These are phyloP conservation scores for Egretta garzetta DNA, from an alignment of 2,113 vertebrate genomes.

Conservation along the genomic window DNA sequence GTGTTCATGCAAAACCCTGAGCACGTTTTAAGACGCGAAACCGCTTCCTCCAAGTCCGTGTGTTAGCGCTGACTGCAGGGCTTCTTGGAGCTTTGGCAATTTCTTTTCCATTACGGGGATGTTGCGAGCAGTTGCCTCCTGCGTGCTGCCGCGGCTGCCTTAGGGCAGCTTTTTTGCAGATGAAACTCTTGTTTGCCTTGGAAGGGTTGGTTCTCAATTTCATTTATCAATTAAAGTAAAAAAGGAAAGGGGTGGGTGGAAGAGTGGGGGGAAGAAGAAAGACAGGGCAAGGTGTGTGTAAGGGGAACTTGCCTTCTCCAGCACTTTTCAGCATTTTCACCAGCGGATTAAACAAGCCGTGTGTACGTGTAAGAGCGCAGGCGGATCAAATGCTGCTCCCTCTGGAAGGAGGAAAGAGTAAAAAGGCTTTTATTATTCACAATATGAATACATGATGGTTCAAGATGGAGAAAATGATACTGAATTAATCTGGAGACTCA, in stretches of 20 bases:
- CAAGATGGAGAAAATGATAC: neutral
- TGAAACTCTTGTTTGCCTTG: neutral
- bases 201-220: neutral
- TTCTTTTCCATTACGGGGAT: neutral
- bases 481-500: neutral
- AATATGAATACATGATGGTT: neutral
- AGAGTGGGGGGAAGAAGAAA: neutral
- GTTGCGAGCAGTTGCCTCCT: neutral
- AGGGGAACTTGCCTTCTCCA: neutral
- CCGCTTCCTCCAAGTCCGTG: fast-evolving
- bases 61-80: neutral
- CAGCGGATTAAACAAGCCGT: neutral
- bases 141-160: neutral
- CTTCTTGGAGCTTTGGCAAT: neutral
- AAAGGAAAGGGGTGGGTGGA: neutral
- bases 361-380: fast-evolving
- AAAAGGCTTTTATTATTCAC: neutral
- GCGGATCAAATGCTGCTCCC: neutral
- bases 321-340: neutral
- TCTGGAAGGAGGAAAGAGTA: neutral
- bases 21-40: neutral
- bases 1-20: neutral
- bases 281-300: neutral
- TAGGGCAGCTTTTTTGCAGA: neutral
- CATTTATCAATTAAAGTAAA: neutral